phyloP scores from a whole-genome alignment of 1,140 invertebrate species.

The Musca domestica region DNA sequence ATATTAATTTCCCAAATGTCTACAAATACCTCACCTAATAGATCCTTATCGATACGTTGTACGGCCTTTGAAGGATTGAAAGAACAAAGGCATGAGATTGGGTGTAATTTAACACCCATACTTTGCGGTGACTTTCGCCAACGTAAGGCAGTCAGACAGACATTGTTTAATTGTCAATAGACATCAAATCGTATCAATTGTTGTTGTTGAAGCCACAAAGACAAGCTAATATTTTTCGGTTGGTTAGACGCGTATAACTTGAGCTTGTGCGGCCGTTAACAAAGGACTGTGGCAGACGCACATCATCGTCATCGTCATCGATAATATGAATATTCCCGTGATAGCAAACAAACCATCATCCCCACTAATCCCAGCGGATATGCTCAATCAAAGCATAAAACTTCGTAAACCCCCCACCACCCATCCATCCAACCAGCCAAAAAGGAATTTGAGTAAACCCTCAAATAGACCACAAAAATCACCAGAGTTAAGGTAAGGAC shows the following conservation, averaged over 20 bases:
- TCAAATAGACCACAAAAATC: slow-evolving; percentile 1
- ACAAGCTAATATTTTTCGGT: slow-evolving; percentile 53
- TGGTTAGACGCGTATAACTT: slow-evolving; percentile 36
- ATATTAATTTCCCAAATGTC: slow-evolving; percentile 21
- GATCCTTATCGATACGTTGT: slow-evolving; percentile 9
- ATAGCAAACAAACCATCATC: slow-evolving; percentile 34
- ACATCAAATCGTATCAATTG: slow-evolving; percentile 52
- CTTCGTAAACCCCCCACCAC: not conserved
- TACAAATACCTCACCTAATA: slow-evolving; percentile 16
- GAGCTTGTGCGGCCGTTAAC: not conserved
- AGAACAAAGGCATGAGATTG: no score
- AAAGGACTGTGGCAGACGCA: not conserved
- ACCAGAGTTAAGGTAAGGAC: slow-evolving; percentile 8
- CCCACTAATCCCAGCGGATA: slow-evolving; percentile 52
- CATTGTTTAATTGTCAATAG: slow-evolving; percentile 53
- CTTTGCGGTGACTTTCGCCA: not conserved
- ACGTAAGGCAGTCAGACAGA: not conserved
- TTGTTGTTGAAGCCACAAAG: slow-evolving; percentile 26
- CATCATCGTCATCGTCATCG: slow-evolving; percentile 5
- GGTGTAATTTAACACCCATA: not conserved
- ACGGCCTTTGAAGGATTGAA: no score
- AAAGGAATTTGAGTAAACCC: slow-evolving; percentile 9
- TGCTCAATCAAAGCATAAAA: slow-evolving; percentile 52
- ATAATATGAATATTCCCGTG: slow-evolving; percentile 7
- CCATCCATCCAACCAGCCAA: not conserved